Evolutionary conservation across 92 coral and sea anemone genomes (phyloP).

Genomic region (Muricea muricata): DNA sequence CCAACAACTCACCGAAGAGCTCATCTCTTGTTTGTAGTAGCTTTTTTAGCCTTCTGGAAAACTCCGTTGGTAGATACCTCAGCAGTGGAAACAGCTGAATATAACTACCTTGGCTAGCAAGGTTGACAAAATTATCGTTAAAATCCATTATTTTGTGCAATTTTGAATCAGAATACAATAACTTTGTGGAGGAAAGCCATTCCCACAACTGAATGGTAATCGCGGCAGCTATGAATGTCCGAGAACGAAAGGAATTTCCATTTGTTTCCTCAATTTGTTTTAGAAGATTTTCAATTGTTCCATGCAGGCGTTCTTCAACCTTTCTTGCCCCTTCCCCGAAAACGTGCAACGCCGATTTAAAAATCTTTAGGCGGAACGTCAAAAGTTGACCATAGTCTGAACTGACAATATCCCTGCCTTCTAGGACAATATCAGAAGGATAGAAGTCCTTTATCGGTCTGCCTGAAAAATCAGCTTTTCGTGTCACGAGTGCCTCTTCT

Average conservation of each 20-base stretch:
- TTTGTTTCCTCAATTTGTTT: slow-evolving; percentile 14
- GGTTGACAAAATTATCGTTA: neutral
- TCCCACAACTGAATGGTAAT: neutral
- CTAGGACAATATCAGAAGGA: neutral
- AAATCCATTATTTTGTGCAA: neutral
- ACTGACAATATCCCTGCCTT: neutral
- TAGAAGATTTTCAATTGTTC: neutral
- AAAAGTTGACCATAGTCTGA: neutral
- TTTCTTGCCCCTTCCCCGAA: neutral
- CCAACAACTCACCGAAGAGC: neutral
- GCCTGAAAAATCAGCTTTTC: slow-evolving; percentile 65
- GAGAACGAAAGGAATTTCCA: neutral
- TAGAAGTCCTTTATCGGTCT: slow-evolving; percentile 38
- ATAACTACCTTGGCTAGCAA: neutral
- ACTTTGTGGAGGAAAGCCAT: neutral
- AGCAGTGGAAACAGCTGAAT: neutral
- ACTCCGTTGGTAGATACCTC: neutral
- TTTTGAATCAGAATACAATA: neutral
- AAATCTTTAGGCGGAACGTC: neutral
- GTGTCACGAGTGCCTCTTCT: slow-evolving; percentile 65
- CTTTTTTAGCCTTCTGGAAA: neutral
- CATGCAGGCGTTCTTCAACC: neutral
- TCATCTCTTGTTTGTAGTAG: neutral
- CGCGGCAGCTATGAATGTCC: neutral
- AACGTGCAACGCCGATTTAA: slow-evolving; percentile 2